Evolutionary conservation across 2,113 vertebrate genomes (phyloP).

Genomic region (Rhynchomys soricoides): DNA sequence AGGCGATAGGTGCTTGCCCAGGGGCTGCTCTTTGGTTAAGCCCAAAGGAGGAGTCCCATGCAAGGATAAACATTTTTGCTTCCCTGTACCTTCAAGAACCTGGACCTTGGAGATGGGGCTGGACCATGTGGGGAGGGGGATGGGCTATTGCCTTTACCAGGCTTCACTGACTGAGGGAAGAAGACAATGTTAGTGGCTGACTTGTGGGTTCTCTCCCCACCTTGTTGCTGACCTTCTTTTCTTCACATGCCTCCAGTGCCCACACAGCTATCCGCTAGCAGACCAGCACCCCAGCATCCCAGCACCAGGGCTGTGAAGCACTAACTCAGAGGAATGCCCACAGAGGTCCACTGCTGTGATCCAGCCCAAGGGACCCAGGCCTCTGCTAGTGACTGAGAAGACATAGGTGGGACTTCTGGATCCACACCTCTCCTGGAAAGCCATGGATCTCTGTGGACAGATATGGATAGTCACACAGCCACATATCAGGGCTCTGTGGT

Average conservation of each 20-base stretch:
- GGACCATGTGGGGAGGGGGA: not conserved
- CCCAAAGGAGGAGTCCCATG: not conserved
- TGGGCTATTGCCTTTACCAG: rapidly evolving
- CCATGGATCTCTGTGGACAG: not conserved
- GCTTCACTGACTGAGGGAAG: not conserved
- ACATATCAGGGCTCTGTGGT: not conserved
- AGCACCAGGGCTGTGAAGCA: rapidly evolving
- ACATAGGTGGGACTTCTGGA: rapidly evolving
- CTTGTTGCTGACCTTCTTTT: not conserved
- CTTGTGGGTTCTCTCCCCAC: rapidly evolving
- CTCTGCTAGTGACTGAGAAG: not conserved
- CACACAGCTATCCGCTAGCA: not conserved
- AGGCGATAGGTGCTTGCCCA: slow-evolving; percentile 53
- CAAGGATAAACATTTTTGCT: rapidly evolving
- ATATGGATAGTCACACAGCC: not conserved
- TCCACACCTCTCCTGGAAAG: not conserved
- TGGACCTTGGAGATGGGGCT: not conserved
- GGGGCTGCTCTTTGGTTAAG: not conserved
- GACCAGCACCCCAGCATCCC: rapidly evolving
- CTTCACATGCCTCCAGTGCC: slow-evolving; percentile 56
- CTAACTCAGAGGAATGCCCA: not conserved
- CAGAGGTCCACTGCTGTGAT: rapidly evolving
- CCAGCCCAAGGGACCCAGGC: not conserved
- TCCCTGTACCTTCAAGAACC: not conserved
- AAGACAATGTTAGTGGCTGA: rapidly evolving